phyloP scores from a whole-genome alignment of 2,888 invertebrate genomes.

The Dioctria linearis region DNA sequence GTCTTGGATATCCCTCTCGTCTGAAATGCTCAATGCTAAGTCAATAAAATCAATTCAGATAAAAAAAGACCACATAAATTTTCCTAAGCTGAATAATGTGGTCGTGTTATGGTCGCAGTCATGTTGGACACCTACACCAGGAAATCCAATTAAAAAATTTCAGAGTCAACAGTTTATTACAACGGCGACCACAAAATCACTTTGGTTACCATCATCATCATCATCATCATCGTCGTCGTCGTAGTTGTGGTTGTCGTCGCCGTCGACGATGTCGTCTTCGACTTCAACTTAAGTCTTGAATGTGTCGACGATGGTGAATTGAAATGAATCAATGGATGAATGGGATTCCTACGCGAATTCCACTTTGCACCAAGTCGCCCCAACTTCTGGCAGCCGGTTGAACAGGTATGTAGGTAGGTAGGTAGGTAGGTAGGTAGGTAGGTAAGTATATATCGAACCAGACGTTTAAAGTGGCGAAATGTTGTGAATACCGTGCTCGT shows the following conservation, averaged over 20 bases:
- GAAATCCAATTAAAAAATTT: constrained; percentile 57
- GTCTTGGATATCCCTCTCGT: background rate
- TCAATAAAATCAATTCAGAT: constrained; percentile 26
- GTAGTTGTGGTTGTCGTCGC: background rate
- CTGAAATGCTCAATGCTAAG: constrained; percentile 21
- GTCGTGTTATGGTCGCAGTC: constrained; percentile 4
- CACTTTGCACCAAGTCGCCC: constrained; percentile 31
- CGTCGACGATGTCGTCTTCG: background rate
- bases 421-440: too few relatives aligned
- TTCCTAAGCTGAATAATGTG: constrained; percentile 36
- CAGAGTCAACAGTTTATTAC: constrained; percentile 54
- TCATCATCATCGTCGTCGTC: background rate
- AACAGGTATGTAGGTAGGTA: constrained; percentile 2
- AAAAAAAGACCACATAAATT: constrained; percentile 39
- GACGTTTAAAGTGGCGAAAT: constrained; percentile 45
- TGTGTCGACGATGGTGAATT: constrained; percentile 43
- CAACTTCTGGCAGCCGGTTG: background rate
- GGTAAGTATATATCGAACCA: background rate
- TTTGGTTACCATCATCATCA: background rate
- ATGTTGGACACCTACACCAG: constrained; percentile 54
- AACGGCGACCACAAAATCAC: constrained; percentile 34
- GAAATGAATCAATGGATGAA: constrained; percentile 55
- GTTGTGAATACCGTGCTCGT: constrained; percentile 18
- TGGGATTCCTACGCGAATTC: constrained; percentile 55
- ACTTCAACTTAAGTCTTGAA: background rate